Evolutionary conservation across 2,113 vertebrate species (phyloP).

Genomic region (Microcebus griseorufus): DNA sequence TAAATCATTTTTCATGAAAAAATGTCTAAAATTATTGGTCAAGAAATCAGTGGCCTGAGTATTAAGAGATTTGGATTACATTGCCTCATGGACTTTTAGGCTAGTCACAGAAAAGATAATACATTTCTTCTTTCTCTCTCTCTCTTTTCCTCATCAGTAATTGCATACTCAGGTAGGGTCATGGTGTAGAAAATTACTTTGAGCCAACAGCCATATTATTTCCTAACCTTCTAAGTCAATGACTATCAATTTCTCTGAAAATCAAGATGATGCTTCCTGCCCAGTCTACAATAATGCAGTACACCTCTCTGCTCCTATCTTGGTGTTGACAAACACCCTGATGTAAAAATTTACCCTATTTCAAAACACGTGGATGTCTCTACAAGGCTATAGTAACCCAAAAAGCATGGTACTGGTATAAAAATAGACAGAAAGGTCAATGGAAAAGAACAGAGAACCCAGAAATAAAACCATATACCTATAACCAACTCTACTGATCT

Average conservation of each 20-base stretch:
- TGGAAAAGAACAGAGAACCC: no score
- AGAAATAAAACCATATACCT: no score
- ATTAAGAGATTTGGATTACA: not conserved
- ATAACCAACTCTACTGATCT: no score
- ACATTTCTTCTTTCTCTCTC: not conserved
- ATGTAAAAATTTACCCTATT: not conserved
- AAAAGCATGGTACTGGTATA: no score
- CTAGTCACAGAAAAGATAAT: not conserved
- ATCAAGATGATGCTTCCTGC: not conserved
- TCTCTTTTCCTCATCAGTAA: not conserved
- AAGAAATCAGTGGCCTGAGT: not conserved
- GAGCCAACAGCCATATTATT: not conserved
- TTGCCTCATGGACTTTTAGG: not conserved
- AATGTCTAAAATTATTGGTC: not conserved
- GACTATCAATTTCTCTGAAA: not conserved
- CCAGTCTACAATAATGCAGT: not conserved
- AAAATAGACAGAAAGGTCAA: no score
- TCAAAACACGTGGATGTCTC: not conserved
- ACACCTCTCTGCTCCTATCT: no score
- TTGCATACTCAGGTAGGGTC: not conserved
- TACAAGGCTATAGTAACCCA: no score
- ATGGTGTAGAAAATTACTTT: not conserved
- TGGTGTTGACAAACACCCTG: not conserved
- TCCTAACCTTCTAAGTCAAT: not conserved
- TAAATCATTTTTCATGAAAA: not conserved